Conservation (phyloP, 2,888 invertebrate species). For the Lapara coniferarum region DNA sequence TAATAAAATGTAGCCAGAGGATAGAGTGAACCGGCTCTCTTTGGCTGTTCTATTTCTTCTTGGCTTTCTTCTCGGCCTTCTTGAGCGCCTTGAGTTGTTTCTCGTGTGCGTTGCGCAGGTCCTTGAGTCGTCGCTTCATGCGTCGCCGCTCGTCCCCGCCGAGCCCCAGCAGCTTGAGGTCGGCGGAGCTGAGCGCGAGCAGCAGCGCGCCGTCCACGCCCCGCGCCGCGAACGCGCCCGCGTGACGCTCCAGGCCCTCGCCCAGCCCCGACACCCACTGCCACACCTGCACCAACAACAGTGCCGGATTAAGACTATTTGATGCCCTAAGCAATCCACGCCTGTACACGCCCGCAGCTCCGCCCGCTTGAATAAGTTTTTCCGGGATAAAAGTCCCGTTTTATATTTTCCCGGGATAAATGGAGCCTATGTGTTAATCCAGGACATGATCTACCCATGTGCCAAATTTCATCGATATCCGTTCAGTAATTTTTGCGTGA, state of each 20-base stretch:
- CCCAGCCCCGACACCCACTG: constrained; percentile 94
- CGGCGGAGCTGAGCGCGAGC: constrained; percentile 94
- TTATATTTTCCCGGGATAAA: no score
- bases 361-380: no score
- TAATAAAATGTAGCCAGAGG: not conserved
- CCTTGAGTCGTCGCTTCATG: constrained; percentile 93
- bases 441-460: no score
- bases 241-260: constrained; percentile 94
- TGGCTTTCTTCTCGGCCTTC: constrained; percentile 92
- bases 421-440: no score
- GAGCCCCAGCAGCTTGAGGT: constrained; percentile 94
- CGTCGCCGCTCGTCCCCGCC: constrained; percentile 90
- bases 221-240: constrained; percentile 93
- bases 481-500: no score
- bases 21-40: constrained; percentile 54
- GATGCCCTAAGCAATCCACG: no score
- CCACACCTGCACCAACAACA: constrained; percentile 88
- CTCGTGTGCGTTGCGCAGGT: constrained; percentile 91
- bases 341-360: no score
- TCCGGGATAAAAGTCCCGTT: no score
- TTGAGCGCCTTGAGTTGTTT: constrained; percentile 93
- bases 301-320: no score
- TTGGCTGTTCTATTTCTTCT: constrained; percentile 84
- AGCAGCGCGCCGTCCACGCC: constrained; percentile 95
- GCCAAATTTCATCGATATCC: no score